Base-by-base conservation (phyloP, 2,113 vertebrate genomes). In the Trogon surrucura region DNA sequence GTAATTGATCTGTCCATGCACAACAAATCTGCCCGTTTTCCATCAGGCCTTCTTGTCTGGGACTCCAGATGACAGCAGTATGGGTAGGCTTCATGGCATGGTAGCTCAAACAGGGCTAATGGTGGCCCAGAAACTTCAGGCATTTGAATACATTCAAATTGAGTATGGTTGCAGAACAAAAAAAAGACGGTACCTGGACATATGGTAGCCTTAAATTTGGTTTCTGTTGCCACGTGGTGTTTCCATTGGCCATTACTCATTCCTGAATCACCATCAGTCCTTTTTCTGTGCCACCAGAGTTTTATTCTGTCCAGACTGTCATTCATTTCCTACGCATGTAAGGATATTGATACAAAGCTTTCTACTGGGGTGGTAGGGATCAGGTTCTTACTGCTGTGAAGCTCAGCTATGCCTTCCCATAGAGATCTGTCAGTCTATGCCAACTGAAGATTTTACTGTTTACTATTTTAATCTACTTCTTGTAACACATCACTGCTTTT, bases 171-270 rank as follows among this genome's bases (percentile, higher is more conserved):
- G 62, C 41, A 90, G 67, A 18, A 64, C 32, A 71, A 80, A 80
- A 50, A 71, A 41, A 21, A 66, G 36, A 41, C 0, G 0, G 18
- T 80, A 88, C 53, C 75, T 92, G 60, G 75, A 70, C 51, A 91
- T 91, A 74, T 48, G 60, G 51, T 2, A 18, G 53, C 48, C 65
- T 88, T 93, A 90, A 84, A 83, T 13, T 65, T 1, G 34, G 19
- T 60, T 94, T 92, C 51, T 90, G 34, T 67, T 95, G 65, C 57
- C 83, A 81, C 9, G 8, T 86, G 75, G 38, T 91, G 48, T 88
- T 93, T 23, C 51, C 91, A 13, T 44, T 82, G 61, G 62, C 75
- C 53, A 26, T 90, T 95, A 91, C 53, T 96, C 90, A 81, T 93
- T 90, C 54, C 75, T 95, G 85, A 88, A 83, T 93, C 82, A 81